Base-by-base conservation (phyloP, 2,797 vertebrate species). In the Botia kubotai region DNA sequence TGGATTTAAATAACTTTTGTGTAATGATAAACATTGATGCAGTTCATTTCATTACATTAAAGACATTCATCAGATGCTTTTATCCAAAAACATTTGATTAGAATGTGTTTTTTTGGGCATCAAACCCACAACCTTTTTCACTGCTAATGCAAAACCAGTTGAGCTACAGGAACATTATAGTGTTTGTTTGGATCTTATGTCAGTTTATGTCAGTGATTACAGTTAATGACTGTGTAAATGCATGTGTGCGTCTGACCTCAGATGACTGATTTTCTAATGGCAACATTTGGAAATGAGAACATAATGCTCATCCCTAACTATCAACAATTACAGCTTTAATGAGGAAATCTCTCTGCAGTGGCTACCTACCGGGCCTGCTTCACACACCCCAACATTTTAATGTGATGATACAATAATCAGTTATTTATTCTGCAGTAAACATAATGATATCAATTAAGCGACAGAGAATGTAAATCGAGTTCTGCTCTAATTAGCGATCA, bases 391-490 rank as follows among this genome's bases (percentile, higher is more conserved):
- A 91, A 90, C 84, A 72, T 86, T 78, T 82, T 79, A 82, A 85
- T 89, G 86, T 90, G 90, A 91, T 87, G 84, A 90, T 90, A 86
- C 86, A 89, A 88, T 85, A 87, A 89, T 89, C 86, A 87, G 91
- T 92, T 92, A 93, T 91, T 90, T 87, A 92, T 87, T 87, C 87
- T 80, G 85, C 86, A 87, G 86, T 90, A 91, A 91, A 93, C 46
- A 90, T 91, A 92, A 92, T 89, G 83, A 90, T 90, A 90, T 90
- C 87, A 92, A 87, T 92, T 92, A 91, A 90, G 89, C 85, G 84
- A 88, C 79, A 76, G 87, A 87, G 83, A 89, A 81, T 88, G 86
- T 72, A 90, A 89, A 93, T 92, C 90, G 90, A 93, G 92, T 91
- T 91, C 83, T 84, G 89, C 84, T 90, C 80, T 87, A 91, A 93